These are phyloP conservation scores for Sphaerophoria taeniata DNA, from an alignment of 2,888 invertebrate species.

Conservation along the genomic window DNA sequence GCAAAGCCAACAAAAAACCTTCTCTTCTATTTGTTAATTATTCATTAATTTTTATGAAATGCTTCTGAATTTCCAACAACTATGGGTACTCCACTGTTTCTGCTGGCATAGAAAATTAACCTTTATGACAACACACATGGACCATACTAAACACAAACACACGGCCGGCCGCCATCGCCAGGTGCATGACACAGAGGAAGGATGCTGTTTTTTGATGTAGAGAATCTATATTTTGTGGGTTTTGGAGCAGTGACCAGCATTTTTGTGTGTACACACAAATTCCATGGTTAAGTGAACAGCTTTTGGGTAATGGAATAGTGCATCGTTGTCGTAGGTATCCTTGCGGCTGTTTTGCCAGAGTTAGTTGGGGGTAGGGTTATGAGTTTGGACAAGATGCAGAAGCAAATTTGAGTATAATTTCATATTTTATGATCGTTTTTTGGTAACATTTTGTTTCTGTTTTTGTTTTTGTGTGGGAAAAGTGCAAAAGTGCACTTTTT, in stretches of 20 bases:
- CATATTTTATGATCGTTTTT: conserved; percentile 44
- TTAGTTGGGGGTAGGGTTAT: background rate
- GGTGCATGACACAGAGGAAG: background rate
- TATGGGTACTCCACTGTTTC: no score
- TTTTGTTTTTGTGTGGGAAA: background rate
- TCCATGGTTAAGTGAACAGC: conserved; percentile 65
- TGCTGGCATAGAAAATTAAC: conserved; percentile 65
- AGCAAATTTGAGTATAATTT: conserved; percentile 48
- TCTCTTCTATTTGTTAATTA: conserved; percentile 67
- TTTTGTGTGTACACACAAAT: conserved; percentile 53
- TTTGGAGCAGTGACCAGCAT: conserved; percentile 23
- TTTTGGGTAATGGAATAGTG: conserved; percentile 65
- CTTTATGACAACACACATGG: conserved; percentile 30
- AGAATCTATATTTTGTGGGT: background rate
- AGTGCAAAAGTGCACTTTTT: background rate
- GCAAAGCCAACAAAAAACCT: conserved; percentile 26
- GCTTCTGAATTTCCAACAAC: conserved; percentile 49
- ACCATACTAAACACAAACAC: background rate
- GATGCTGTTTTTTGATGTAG: background rate
- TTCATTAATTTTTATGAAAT: conserved; percentile 74
- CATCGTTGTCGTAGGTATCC: conserved; percentile 24
- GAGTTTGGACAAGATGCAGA: background rate
- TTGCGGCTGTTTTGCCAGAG: background rate
- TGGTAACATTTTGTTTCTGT: conserved; percentile 2
- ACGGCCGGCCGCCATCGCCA: background rate